These are phyloP conservation scores for Listronotus oregonensis DNA, from an alignment of 1,140 invertebrate species.

Conservation along the genomic window DNA sequence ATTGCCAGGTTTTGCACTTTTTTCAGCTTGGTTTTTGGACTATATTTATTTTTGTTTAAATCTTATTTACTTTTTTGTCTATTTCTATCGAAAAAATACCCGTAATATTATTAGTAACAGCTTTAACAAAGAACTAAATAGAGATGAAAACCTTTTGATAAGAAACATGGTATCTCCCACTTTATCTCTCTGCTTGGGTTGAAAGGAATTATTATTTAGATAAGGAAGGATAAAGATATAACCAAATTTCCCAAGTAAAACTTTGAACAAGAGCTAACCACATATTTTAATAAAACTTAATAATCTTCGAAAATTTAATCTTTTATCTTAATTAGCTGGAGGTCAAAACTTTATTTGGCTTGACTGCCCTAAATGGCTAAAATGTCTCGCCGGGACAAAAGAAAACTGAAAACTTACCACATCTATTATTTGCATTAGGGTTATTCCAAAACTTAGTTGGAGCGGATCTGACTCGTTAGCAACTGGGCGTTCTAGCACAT, in stretches of 20 bases:
- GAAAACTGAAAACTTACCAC: slow-evolving; percentile 78
- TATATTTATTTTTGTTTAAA: too few relatives aligned
- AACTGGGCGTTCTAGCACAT: slow-evolving; percentile 95
- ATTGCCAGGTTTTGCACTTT: too few relatives aligned
- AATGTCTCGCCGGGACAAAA: slow-evolving; percentile 8
- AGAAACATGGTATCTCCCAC: too few relatives aligned
- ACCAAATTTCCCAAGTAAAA: slow-evolving; percentile 22
- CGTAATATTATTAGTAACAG: too few relatives aligned
- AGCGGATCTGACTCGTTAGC: slow-evolving; percentile 95
- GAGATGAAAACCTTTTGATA: too few relatives aligned
- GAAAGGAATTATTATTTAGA: slow-evolving; percentile 19
- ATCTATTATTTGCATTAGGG: slow-evolving; percentile 99
- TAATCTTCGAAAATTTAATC: slow-evolving; percentile 29
- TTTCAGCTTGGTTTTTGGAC: too few relatives aligned
- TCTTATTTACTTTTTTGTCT: too few relatives aligned
- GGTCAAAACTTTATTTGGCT: slow-evolving; percentile 23
- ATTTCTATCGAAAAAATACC: too few relatives aligned
- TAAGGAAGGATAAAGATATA: slow-evolving; percentile 15
- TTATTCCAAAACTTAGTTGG: slow-evolving; percentile 94
- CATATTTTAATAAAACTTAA: slow-evolving; percentile 29
- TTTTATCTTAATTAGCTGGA: slow-evolving; percentile 33
- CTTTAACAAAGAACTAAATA: too few relatives aligned
- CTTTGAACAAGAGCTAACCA: slow-evolving; percentile 16
- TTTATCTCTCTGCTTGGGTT: too few relatives aligned
- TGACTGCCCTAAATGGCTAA: slow-evolving; percentile 14